These are phyloP conservation scores for Trachemys scripta DNA, from an alignment of 2,113 vertebrate species.

Conservation along the genomic window DNA sequence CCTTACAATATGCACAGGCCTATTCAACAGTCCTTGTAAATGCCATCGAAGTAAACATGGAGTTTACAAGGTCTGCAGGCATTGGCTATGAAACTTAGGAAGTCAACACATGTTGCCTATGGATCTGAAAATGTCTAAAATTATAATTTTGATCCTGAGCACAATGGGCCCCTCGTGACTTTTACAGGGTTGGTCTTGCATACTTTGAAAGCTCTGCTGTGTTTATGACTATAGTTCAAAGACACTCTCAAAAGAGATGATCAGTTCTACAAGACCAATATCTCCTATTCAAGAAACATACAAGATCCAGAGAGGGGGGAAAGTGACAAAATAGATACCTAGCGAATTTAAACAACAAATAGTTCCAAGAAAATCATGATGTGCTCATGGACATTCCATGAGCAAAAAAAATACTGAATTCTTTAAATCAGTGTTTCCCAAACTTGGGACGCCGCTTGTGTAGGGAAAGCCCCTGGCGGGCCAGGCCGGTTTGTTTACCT, in stretches of 20 bases:
- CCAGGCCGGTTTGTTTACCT: no score
- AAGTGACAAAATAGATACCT: conserved; percentile 39
- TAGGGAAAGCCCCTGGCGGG: no score
- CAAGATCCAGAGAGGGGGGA: conserved; percentile 49
- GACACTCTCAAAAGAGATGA: background rate
- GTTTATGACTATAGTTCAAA: background rate
- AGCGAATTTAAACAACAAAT: conserved; percentile 45
- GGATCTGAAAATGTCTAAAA: background rate
- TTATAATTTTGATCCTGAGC: background rate
- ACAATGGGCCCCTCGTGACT: background rate
- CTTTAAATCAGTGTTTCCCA: conserved; percentile 20
- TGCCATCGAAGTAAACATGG: background rate
- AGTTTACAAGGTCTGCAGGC: background rate
- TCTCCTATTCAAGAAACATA: conserved; percentile 30
- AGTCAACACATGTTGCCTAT: background rate
- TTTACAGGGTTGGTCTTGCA: background rate
- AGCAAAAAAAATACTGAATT: conserved; percentile 59
- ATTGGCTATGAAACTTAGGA: background rate
- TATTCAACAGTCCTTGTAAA: background rate
- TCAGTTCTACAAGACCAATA: background rate
- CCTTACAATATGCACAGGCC: background rate
- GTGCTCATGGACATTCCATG: conserved; percentile 44
- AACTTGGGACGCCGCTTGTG: no score
- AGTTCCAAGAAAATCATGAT: conserved; percentile 60
- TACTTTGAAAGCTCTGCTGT: background rate